Conservation (phyloP, 2,113 vertebrate genomes). For the Forbesichthys agassizii region DNA sequence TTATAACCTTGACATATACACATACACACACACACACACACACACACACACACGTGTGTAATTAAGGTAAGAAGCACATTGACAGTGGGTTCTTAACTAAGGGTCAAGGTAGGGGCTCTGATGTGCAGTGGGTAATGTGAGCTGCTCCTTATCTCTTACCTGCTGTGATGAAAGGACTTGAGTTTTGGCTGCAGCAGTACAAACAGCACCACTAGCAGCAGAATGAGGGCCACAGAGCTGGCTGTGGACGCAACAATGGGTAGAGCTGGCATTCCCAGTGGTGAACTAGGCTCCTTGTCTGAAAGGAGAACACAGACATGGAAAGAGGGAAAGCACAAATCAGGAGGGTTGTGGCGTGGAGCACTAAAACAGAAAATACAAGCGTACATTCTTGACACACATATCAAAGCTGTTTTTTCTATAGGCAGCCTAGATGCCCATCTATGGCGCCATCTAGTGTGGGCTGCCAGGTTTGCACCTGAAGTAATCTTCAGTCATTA, state of each 20-base stretch:
- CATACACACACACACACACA: no score
- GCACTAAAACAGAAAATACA: background rate
- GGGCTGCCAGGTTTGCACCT: no score
- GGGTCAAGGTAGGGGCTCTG: background rate
- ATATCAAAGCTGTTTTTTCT: no score
- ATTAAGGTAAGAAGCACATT: background rate
- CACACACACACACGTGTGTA: background rate
- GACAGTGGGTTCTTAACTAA: background rate
- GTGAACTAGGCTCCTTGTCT: slow-evolving; percentile 87
- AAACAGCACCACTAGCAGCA: slow-evolving; percentile 95
- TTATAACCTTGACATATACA: no score
- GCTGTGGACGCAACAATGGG: slow-evolving; percentile 95
- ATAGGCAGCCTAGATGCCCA: no score
- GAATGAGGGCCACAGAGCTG: slow-evolving; percentile 90
- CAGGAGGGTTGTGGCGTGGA: slow-evolving; percentile 11
- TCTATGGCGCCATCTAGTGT: no score
- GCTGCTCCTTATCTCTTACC: slow-evolving; percentile 72
- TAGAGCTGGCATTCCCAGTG: slow-evolving; percentile 87
- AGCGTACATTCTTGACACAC: no score
- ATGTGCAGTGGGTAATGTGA: background rate
- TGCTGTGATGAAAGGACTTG: slow-evolving; percentile 97
- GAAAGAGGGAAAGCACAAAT: background rate
- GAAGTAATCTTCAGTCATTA: no score
- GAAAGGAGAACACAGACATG: slow-evolving; percentile 23
- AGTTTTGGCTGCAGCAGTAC: slow-evolving; percentile 97